phyloP scores from a whole-genome alignment of 2,888 invertebrate species.

The Tachina grossa region DNA sequence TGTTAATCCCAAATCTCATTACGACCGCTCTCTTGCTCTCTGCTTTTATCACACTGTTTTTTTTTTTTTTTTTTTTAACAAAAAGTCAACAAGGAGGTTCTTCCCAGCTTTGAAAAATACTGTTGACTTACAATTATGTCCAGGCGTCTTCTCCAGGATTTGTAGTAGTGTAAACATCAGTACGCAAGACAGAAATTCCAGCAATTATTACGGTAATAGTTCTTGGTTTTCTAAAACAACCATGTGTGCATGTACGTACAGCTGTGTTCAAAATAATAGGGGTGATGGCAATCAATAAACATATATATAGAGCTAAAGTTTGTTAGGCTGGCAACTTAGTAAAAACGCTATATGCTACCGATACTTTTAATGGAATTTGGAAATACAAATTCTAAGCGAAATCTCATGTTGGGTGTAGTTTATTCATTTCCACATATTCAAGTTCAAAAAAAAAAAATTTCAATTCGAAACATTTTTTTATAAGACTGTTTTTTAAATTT shows the following conservation, averaged over 20 bases:
- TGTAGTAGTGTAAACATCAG: conserved; percentile 67
- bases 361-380: too few species aligned
- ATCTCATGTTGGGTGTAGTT: too few species aligned
- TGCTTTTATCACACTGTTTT: not conserved
- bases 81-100: conserved; percentile 60
- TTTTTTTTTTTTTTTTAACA: not conserved
- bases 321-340: too few species aligned
- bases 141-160: conserved; percentile 65
- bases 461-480: too few species aligned
- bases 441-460: too few species aligned
- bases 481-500: too few species aligned
- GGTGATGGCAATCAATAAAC: too few species aligned
- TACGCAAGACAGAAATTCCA: conserved; percentile 53
- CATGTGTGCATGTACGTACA: not conserved
- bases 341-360: too few species aligned
- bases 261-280: too few species aligned
- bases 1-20: not conserved
- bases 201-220: not conserved
- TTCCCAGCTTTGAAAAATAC: conserved; percentile 62
- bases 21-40: not conserved
- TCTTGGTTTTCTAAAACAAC: not conserved
- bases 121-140: conserved; percentile 50
- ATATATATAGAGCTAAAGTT: too few species aligned
- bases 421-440: too few species aligned
- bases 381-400: too few species aligned